phyloP scores from a whole-genome alignment of 2,797 vertebrate genomes.

The Myotis planiceps region DNA sequence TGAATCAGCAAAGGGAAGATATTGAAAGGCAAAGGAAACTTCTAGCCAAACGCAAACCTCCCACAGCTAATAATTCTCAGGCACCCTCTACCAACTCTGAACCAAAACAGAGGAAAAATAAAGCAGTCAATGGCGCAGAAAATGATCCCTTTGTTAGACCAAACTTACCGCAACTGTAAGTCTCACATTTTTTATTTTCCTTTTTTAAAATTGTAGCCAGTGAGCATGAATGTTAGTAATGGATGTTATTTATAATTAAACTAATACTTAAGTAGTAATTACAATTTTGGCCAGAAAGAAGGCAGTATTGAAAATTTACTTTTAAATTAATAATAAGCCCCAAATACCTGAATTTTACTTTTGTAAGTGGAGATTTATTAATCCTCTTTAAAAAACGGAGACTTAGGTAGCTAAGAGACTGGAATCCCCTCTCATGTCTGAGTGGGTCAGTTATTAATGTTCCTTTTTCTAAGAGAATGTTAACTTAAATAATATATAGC shows the following conservation, averaged over 20 bases:
- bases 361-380: not conserved
- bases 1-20: slow-evolving; percentile 99
- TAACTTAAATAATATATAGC: not conserved
- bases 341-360: slow-evolving; percentile 34
- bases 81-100: slow-evolving; percentile 96
- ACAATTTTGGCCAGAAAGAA: slow-evolving; percentile 4
- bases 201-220: slow-evolving; percentile 21
- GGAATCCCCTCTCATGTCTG: not conserved
- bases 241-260: slow-evolving; percentile 39
- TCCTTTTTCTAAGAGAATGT: slow-evolving; percentile 25
- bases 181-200: slow-evolving; percentile 73
- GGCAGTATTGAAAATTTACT: slow-evolving; percentile 36
- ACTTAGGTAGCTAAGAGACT: not conserved
- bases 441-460: not conserved
- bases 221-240: slow-evolving; percentile 20
- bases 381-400: slow-evolving; percentile 24
- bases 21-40: slow-evolving; percentile 99
- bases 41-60: slow-evolving; percentile 97
- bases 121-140: slow-evolving; percentile 98
- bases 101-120: slow-evolving; percentile 99
- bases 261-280: slow-evolving; percentile 25
- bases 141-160: slow-evolving; percentile 98
- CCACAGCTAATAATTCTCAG: slow-evolving; percentile 95
- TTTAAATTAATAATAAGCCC: slow-evolving; percentile 46
- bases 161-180: slow-evolving; percentile 98